phyloP scores from a whole-genome alignment of 2,797 vertebrate genomes.

The Halcyon badia region DNA sequence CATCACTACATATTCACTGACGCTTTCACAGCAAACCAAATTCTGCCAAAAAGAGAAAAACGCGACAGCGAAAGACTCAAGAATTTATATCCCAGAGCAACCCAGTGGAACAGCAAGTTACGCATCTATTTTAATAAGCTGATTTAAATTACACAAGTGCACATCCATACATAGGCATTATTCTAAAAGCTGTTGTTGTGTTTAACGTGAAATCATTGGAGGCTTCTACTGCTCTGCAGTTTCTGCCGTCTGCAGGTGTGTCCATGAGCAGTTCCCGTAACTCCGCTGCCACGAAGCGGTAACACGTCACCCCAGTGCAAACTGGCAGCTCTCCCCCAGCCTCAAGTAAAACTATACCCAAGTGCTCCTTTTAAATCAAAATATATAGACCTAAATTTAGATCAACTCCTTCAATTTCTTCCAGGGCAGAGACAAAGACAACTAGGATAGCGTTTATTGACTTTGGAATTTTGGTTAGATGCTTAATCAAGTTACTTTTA shows the following conservation, averaged over 20 bases:
- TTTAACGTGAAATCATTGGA: not conserved
- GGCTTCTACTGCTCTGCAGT: not conserved
- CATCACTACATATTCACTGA: not conserved
- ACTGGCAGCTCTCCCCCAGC: not conserved
- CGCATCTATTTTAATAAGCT: not conserved
- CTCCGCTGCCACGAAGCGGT: not conserved
- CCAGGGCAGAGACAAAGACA: not conserved
- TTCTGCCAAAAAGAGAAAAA: not conserved
- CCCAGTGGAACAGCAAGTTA: fast-evolving
- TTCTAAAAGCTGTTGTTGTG: not conserved
- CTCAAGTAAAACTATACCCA: not conserved
- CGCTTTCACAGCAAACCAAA: not conserved
- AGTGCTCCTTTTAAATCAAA: not conserved
- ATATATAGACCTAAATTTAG: not conserved
- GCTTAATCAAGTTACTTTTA: not conserved
- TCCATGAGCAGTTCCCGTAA: not conserved
- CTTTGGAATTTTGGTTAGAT: not conserved
- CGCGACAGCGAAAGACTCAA: fast-evolving
- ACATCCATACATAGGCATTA: fast-evolving
- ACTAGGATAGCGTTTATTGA: not conserved
- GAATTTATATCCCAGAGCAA: not conserved
- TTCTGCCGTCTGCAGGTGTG: not conserved
- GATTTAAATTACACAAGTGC: not conserved
- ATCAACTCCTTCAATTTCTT: not conserved
- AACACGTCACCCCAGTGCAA: not conserved